Percentiles rank a stretch among this genome's conserved stretches.
Evolutionary conservation across 2,888 invertebrate species (phyloP).

Genomic region (Phyllotreta striolata): DNA sequence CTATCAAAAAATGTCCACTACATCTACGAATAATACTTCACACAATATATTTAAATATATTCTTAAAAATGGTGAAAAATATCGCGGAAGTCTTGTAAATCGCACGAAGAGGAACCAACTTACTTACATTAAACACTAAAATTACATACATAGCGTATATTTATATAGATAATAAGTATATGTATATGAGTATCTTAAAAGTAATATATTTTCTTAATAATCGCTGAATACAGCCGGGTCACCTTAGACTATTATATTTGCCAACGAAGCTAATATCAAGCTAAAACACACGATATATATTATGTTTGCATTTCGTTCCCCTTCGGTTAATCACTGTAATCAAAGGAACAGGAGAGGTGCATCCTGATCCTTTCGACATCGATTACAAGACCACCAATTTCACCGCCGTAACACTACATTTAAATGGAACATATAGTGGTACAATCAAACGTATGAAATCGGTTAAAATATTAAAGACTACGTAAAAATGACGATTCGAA

Average conservation of each 20-base stretch:
- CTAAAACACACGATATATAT: constrained; percentile 31
- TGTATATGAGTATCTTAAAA: constrained; percentile 32
- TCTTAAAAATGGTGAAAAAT: too few species aligned
- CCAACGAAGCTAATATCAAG: constrained; percentile 33
- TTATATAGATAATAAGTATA: constrained; percentile 14
- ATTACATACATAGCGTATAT: constrained; percentile 31
- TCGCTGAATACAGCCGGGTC: constrained; percentile 25
- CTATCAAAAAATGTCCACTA: too few species aligned
- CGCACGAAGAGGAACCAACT: constrained; percentile 17
- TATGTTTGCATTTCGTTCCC: constrained; percentile 20
- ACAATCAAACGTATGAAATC: constrained; percentile 21
- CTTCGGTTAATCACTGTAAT: constrained; percentile 5
- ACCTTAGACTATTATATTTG: constrained; percentile 29
- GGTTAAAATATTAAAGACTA: constrained; percentile 44
- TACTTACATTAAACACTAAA: constrained; percentile 18
- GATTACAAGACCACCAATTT: constrained; percentile 6
- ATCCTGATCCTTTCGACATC: constrained; percentile 11
- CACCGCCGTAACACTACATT: constrained; percentile 24
- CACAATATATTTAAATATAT: too few species aligned
- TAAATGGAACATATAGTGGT: constrained; percentile 21
- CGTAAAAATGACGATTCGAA: constrained; percentile 45
- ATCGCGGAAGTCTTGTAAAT: too few species aligned
- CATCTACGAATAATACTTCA: too few species aligned
- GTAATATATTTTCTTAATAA: constrained; percentile 24
- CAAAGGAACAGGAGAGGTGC: constrained; percentile 23